These are phyloP conservation scores for Pomatorhinus ruficollis DNA, from an alignment of 2,113 vertebrate genomes.

Conservation along the genomic window DNA sequence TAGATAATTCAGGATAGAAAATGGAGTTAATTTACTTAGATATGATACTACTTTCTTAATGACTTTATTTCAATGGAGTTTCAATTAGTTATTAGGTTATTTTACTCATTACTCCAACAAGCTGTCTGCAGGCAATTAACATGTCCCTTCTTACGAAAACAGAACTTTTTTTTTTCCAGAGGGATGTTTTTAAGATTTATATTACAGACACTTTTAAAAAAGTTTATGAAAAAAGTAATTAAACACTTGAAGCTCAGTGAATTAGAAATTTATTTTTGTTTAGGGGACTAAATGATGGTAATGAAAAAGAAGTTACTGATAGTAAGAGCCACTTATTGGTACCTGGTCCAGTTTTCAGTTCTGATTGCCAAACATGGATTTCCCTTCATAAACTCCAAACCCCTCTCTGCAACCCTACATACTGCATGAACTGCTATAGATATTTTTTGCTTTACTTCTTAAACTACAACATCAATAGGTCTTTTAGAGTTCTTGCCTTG, in stretches of 20 bases:
- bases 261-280: background rate
- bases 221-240: slow-evolving; percentile 6
- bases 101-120: slow-evolving; percentile 62
- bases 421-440: background rate
- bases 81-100: slow-evolving; percentile 65
- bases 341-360: background rate
- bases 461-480: background rate
- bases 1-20: slow-evolving; percentile 63
- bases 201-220: background rate
- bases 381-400: background rate
- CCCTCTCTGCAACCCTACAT: background rate
- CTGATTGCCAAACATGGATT: background rate
- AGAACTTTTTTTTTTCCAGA: background rate
- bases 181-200: background rate
- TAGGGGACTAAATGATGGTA: background rate
- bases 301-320: background rate
- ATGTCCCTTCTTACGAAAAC: background rate
- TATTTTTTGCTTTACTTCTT: background rate
- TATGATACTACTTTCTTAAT: slow-evolving; percentile 66
- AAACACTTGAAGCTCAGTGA: background rate
- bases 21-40: slow-evolving; percentile 59
- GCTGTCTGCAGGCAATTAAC: slow-evolving; percentile 55
- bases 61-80: slow-evolving; percentile 57
- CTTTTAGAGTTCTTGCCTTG: background rate
- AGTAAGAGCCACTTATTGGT: background rate